Base-by-base conservation (phyloP, 2,888 invertebrate genomes). In the Halocaridina rubra region DNA sequence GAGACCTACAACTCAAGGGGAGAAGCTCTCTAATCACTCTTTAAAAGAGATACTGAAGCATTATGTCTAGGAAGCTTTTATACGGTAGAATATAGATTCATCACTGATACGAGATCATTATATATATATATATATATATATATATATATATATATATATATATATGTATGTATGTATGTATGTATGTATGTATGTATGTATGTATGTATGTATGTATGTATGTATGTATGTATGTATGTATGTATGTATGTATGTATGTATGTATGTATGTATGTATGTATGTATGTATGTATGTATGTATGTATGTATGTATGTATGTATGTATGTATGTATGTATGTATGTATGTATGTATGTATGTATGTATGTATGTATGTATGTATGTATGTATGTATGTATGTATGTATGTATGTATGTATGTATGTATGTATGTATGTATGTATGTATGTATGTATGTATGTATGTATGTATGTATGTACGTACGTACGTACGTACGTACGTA, bases 251-350 rank as follows among this genome's bases (percentile, higher is more conserved):
- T 39, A 72, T 22, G 39, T 19, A 72, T 39, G 24, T 19, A 72
- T 19, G 39, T 19, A 72, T 39, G 39, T 39, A 72, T 39, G 46
- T 7, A 72, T 39, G 46, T 39, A 72, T 39, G 24, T 46, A 72
- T 39, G 39, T 22, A 72, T 32, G 39, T 19, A 72, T 39, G 39
- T 8, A 72, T 46, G 46, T 46, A 72, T 46, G 46, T 46, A 72
- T 46, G 46, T 46, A 72, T 46, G 46, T 46, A 72, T 71, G 33
- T 71, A 71, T 71, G 33, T 71, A 71, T 71, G 22, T 71, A 71
- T 33, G 33, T 71, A 33, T 64, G n/a, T 32, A n/a, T 69, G 29
- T 29, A 32, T 29, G 10, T 29, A 4, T 29, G 10, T 53, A 53
- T 53, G 19, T 53, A 53, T 53, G 19, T 53, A 53, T 53, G 19